A percentile compares a stretch with the other conserved stretches of the same genome.
Evolutionary conservation across 2,888 invertebrate genomes (phyloP).

Genomic region (Ecliptopera silaceata): DNA sequence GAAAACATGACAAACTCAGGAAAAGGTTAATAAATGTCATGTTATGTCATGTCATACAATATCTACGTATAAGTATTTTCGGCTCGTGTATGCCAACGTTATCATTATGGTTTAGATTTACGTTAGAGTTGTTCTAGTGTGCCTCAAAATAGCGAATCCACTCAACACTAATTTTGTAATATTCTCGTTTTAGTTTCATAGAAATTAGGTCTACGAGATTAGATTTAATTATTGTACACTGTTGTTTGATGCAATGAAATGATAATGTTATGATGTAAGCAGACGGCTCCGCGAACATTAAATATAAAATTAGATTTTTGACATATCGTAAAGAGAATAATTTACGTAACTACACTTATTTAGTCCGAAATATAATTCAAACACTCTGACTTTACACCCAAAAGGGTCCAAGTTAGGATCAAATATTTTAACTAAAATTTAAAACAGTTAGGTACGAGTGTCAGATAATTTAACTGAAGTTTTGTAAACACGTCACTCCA

Average conservation of each 20-base stretch:
- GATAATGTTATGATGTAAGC: slow-evolving; percentile 28
- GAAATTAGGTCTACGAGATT: slow-evolving; percentile 34
- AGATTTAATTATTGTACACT: slow-evolving; percentile 30
- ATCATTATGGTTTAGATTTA: slow-evolving; percentile 15
- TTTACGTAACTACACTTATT: background rate
- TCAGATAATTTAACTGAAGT: too few relatives aligned
- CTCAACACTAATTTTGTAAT: slow-evolving; percentile 11
- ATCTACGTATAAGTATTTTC: background rate
- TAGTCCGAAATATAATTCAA: too few relatives aligned
- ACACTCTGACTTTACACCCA: too few relatives aligned
- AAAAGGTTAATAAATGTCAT: too few relatives aligned
- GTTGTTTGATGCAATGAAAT: slow-evolving; percentile 17
- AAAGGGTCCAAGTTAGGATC: too few relatives aligned
- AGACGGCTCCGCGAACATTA: slow-evolving; percentile 23
- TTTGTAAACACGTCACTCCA: too few relatives aligned
- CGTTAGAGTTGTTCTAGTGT: slow-evolving; percentile 8
- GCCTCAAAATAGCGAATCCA: slow-evolving; percentile 16
- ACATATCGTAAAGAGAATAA: slow-evolving; percentile 50
- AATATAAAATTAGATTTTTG: slow-evolving; percentile 47
- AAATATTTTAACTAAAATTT: too few relatives aligned
- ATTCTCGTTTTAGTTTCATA: slow-evolving; percentile 31
- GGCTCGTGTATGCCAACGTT: background rate
- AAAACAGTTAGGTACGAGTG: too few relatives aligned
- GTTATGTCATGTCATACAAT: too few relatives aligned
- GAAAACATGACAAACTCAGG: too few relatives aligned